phyloP scores from a whole-genome alignment of 2,888 invertebrate genomes.

The Aleiodes alternator region DNA sequence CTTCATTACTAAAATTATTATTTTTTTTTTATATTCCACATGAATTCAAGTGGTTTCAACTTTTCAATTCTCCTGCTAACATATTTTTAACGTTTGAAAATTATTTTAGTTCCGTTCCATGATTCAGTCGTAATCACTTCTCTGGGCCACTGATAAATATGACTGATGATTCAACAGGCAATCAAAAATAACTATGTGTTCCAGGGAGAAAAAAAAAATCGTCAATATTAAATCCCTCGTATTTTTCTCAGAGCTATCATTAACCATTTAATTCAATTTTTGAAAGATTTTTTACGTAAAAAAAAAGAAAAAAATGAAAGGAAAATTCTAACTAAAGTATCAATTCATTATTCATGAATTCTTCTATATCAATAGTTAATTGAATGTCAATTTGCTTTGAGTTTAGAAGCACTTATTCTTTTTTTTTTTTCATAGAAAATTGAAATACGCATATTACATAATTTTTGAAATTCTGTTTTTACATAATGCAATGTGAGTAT shows the following conservation, averaged over 20 bases:
- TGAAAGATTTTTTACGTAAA: no score
- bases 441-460: background rate
- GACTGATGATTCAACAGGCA: slow-evolving; percentile 12
- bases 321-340: no score
- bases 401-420: background rate
- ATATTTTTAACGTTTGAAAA: no score
- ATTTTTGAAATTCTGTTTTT: slow-evolving; percentile 9
- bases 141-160: slow-evolving; percentile 8
- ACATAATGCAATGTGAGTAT: slow-evolving; percentile 19
- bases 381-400: background rate
- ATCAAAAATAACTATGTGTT: slow-evolving; percentile 10
- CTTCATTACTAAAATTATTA: no score
- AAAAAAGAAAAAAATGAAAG: no score
- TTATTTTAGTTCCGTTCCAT: background rate
- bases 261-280: background rate
- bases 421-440: background rate
- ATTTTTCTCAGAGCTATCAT: background rate
- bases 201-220: background rate
- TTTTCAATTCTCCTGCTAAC: no score
- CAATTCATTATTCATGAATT: no score
- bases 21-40: no score
- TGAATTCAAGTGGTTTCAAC: no score
- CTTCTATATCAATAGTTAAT: no score
- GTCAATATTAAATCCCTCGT: no score
- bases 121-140: slow-evolving; percentile 18